Evolutionary conservation across 2,797 vertebrate genomes (phyloP), one percentile per base, ranked within the genome.

Genomic region (Macrochelys suwanniensis): DNA sequence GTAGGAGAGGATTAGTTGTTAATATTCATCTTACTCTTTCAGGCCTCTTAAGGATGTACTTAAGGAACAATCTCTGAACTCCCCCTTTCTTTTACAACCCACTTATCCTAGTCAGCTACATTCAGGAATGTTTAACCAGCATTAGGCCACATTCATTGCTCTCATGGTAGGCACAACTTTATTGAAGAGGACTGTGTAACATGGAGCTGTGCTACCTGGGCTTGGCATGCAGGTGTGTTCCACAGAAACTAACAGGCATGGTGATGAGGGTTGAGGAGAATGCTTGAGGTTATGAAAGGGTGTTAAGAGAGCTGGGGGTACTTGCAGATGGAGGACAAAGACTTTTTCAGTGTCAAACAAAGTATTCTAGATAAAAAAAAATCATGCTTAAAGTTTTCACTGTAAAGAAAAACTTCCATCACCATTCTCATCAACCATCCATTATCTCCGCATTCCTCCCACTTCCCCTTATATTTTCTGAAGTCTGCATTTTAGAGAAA

Each of bases 381-480:
- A 47, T 7, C 6, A 28, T 28, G 74, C 71, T 76, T 76, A 47
- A 15, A 76, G 23, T 77, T 77, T 77, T 71, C n/a, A 71, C 23
- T 77, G 45, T 77, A 26, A 49, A 82, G 13, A 89, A 71, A 89
- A 50, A 81, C 65, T 2, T 9, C 5, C 1, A 1, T 47, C 50
- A 8, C 85, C 11, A 82, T 16, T 92, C 12, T 31, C 50, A 86
- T 84, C 28, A 84, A 6, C 45, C 9, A 80, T 3, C 10, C 21
- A 45, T 4, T 82, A 4, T 71, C 19, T 85, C 74, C 2, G 1
- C 86, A 25, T 80, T 85, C 31, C 84, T 89, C 21, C 45, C 21
- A 42, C n/a, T 37, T 80, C 50, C 13, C 81, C 0, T 0, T 13
- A 77, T 10, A 49, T 45, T 47, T 86, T 12, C 42, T 54, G 9